Evolutionary conservation across 2,113 vertebrate genomes (phyloP), one percentile per base, ranked within the genome.

Genomic region (Cisticola juncidis): DNA sequence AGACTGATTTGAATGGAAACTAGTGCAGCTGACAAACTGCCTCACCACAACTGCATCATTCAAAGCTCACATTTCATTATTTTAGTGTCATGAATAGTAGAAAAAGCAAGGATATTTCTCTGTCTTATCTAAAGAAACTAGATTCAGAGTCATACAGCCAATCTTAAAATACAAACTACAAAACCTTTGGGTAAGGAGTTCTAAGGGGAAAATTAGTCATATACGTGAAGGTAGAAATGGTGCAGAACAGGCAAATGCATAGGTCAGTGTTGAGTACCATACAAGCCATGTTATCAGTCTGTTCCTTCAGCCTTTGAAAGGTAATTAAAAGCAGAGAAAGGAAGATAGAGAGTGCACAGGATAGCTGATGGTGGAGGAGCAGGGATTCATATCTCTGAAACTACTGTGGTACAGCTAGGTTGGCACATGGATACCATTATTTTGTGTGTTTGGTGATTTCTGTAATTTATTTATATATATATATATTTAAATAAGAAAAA

Each of bases 1-100:
- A 84, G 35, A 68, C 13, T 88, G 76, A 84, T 92, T 72, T 58
- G 58, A 92, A 77, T 23, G n/a, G 56, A 92, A 97, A 81, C 6
- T 66, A 76, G 13, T 36, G 21, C 36, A 84, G 14, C 42, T 92
- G 78, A 82, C 31, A 87, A 81, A 91, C 25, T 74, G 12, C 16
- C 17, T 90, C 23, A 29, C 45, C 66, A 71, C 65, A 33, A 48
- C 28, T 68, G 2, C 18, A 18, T 29, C 48, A 1, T 84, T 88
- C 81, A 90, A 89, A 91, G 18, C 19, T 95, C 45, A 54, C 22
- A 61, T 94, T 92, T 93, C 31, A 69, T 76, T 96, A 29, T 92
- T 93, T 95, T 69, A 80, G 13, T 83, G 12, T 70, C 66, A 47
- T 10, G 44, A 70, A 93, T 61, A 22, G 9, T 76, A 79, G 29